Base-by-base conservation (phyloP, 2,888 invertebrate genomes). In the Limnephilus lunatus region DNA sequence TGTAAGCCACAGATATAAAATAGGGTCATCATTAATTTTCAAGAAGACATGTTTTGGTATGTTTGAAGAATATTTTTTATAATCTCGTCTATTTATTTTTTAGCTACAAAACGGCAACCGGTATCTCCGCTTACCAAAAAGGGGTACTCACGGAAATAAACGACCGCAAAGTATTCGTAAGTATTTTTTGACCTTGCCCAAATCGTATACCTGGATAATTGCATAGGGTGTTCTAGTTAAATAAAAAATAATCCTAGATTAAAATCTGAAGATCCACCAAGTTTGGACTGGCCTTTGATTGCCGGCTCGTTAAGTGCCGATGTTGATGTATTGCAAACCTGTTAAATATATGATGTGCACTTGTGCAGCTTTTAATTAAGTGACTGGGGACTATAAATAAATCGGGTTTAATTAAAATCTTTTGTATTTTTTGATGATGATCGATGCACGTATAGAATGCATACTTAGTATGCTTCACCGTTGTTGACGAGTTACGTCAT, bases 61-160 rank as follows among this genome's bases (percentile, higher is more conserved):
- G 31, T 68, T 53, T 32, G 68, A 68, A 68, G 68, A 68, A 68
- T 68, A 68, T 68, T 68, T 68, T 68, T 68, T 68, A 25, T 68
- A n/a, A 68, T 68, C 68, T n/a, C 25, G 25, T 68, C 5, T 68
- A 25, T 68, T 25, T 82, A 39, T 91, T 39, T 95, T 95, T 85
- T 94, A 97, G 97, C 86, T 97, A 95, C 94, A 96, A 97, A 94
- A 96, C 97, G 44, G 95, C 95, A 92, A 97, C 97, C 94, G 97
- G 97, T 11, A 97, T 97, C 93, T 94, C 95, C 15, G 96, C 95
- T 85, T 95, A 96, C 92, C 96, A 96, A 94, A 94, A 95, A 93
- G 97, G 97, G 25, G 93, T 94, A 81, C 94, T 96, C 91, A 96
- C 95, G 94, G 95, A 95, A 93, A 94, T 96, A 85, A 96, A 95